A percentile compares a stretch with the other conserved stretches of the same genome.
Conservation (phyloP, 2,797 vertebrate genomes). For the Pyrocephalus nanus region DNA sequence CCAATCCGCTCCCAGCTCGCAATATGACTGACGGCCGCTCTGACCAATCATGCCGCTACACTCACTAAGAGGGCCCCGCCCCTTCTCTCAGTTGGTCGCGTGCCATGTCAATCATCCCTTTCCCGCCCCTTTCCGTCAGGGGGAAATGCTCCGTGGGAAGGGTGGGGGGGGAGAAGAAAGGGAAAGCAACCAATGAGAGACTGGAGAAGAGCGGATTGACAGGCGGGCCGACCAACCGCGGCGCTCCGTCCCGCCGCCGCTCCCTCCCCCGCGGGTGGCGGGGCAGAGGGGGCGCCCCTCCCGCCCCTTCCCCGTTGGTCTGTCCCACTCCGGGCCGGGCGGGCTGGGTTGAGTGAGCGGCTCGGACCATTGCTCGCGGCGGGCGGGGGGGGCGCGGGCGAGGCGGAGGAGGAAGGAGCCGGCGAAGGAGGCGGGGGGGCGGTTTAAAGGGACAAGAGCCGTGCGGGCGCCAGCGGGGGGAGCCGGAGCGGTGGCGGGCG, state of each 20-base stretch:
- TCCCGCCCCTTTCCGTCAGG: neutral
- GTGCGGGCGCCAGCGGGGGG: neutral
- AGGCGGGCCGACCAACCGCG: rapidly evolving
- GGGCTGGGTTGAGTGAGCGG: slow-evolving; percentile 53
- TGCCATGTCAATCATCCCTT: neutral
- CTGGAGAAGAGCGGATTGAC: neutral
- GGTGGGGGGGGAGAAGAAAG: neutral
- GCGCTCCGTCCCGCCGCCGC: neutral
- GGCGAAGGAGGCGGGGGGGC: slow-evolving; percentile 14
- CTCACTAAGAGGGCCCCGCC: rapidly evolving
- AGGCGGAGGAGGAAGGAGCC: slow-evolving; percentile 33
- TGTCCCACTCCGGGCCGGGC: slow-evolving; percentile 29
- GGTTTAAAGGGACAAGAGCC: slow-evolving; percentile 61
- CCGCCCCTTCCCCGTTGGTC: slow-evolving; percentile 22
- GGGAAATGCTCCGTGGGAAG: neutral
- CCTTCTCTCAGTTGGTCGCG: rapidly evolving
- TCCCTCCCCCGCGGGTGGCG: neutral
- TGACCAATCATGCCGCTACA: rapidly evolving
- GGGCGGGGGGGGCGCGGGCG: slow-evolving; percentile 37
- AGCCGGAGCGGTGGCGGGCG: neutral
- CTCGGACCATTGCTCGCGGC: slow-evolving; percentile 35
- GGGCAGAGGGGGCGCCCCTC: neutral
- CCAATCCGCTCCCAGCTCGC: neutral
- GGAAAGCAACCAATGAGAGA: neutral
- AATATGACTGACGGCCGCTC: rapidly evolving